A percentile compares a stretch with the other conserved stretches of the same genome.
These are phyloP conservation scores for Rambutsinella grinnellia DNA, from an alignment of 2,888 invertebrate species.

Conservation along the genomic window DNA sequence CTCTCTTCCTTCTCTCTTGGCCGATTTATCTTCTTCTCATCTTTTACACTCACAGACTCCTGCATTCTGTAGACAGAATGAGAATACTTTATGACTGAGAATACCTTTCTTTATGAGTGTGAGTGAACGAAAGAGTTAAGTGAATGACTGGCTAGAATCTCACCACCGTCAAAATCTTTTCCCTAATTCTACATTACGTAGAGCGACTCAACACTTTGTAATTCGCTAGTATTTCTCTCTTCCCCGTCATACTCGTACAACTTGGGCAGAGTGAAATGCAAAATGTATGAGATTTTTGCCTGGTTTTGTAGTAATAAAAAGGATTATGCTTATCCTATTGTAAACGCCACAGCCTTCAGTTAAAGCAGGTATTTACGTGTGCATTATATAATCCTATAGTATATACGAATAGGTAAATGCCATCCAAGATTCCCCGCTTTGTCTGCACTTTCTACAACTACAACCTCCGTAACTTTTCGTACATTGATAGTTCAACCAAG, in stretches of 20 bases:
- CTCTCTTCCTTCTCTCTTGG: conserved; percentile 32
- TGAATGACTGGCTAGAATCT: conserved; percentile 43
- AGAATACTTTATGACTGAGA: conserved; percentile 12
- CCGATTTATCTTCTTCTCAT: conserved; percentile 35
- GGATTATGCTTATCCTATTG: background rate
- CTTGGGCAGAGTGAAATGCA: no score
- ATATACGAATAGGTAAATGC: background rate
- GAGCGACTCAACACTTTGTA: no score
- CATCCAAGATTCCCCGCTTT: background rate
- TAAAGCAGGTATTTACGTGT: no score
- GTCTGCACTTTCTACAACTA: background rate
- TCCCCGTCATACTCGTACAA: background rate
- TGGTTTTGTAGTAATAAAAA: background rate
- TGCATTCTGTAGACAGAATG: background rate
- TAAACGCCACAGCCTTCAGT: no score
- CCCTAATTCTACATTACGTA: no score
- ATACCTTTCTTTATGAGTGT: conserved; percentile 36
- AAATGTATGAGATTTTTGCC: background rate
- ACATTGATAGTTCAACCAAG: no score
- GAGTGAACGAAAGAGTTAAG: no score
- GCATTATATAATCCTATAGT: background rate
- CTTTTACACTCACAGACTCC: background rate
- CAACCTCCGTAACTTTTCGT: no score
- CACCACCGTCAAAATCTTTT: background rate
- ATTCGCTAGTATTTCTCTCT: no score